Conservation (phyloP, 2,888 invertebrate species). For the Tiliacea aurago region DNA sequence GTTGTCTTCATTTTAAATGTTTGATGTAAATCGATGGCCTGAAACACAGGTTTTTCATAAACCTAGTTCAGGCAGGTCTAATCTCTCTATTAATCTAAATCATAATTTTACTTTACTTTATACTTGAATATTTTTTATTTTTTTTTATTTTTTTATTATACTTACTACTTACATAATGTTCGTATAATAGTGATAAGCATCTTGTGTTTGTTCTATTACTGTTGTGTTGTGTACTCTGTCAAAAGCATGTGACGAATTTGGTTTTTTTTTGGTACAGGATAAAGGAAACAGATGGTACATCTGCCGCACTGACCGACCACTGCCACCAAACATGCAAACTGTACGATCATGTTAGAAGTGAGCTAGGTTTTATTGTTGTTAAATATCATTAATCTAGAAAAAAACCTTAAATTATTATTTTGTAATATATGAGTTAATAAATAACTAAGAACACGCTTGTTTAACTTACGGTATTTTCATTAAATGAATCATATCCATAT, state of each 20-base stretch:
- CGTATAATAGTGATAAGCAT: not conserved
- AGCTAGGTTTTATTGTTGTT: not conserved
- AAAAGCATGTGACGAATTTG: not conserved
- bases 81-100: too few relatives aligned
- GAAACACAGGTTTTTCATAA: too few relatives aligned
- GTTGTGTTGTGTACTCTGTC: not conserved
- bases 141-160: too few relatives aligned
- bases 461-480: not conserved
- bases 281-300: not conserved
- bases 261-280: constrained; percentile 1
- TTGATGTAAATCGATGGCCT: too few relatives aligned
- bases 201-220: not conserved
- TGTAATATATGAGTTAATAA: constrained; percentile 13
- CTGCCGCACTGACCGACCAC: not conserved
- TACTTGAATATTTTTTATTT: too few relatives aligned
- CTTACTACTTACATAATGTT: not conserved
- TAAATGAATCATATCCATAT: not conserved
- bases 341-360: not conserved
- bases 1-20: too few relatives aligned
- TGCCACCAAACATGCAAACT: not conserved
- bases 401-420: not conserved
- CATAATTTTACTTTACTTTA: too few relatives aligned
- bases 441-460: not conserved
- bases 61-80: too few relatives aligned
- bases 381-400: not conserved